Base-by-base conservation (phyloP, 2,113 vertebrate genomes). In the Excalfactoria chinensis region DNA sequence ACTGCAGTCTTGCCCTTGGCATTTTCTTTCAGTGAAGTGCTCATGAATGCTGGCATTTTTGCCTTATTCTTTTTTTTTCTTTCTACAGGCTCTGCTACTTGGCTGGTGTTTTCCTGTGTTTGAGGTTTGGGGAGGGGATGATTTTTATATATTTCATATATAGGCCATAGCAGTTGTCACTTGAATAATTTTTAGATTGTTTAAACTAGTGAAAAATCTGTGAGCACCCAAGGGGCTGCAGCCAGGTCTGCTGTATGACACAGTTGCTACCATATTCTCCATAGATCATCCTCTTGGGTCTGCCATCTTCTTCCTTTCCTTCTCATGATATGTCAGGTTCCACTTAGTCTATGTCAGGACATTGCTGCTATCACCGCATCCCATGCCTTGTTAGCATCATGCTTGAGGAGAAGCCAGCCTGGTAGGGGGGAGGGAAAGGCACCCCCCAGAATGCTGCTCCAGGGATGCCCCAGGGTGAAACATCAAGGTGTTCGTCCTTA, bases 361-460 rank as follows among this genome's bases (percentile, higher is more conserved):
- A 9, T n/a, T 23, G 16, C 22, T 44, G 53, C 40, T 32, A 74
- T 15, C 23, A 9, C 8, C 13, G n/a, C 44, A 23, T 19, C 18
- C 40, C 30, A 58, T 7, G 60, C 8, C 51, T 20, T 9, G 21
- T 4, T 49, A 23, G 11, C 26, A 75, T 44, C 0, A 0, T 0
- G 1, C 18, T 25, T 11, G 46, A 46, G 60, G 40, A 72, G 34
- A 28, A 46, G 7, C 10, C 28, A 60, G 26, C 35, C 17, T 55
- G n/a, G 9, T 7, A 8, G 6, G 21, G 37, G 10, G 37, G n/a
- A n/a, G 14, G 18, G 7, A 26, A 30, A n/a, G 15, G 8, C 0
- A 0, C 21, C 34, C 79, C 59, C 44, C 62, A 58, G 84, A 19
- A 4, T 60, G 18, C 37, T 2, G 0, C 40, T 74, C 44, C 1